A percentile compares a stretch with the other conserved stretches of the same genome.
phyloP scores from a whole-genome alignment of 2,113 vertebrate species.

The Tringa solitaria region DNA sequence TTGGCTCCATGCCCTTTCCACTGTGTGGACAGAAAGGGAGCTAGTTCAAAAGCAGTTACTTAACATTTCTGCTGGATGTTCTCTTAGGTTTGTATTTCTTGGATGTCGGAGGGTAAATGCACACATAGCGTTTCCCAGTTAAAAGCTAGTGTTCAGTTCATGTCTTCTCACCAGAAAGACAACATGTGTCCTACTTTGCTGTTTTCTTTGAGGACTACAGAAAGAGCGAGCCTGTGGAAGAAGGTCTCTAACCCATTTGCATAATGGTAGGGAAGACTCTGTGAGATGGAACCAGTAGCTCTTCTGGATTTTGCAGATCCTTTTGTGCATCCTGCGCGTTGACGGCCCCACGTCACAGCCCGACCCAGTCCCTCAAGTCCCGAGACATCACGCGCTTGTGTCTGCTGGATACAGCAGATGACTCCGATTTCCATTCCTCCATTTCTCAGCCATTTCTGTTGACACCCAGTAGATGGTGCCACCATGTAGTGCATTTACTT shows the following conservation, averaged over 20 bases:
- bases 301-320: neutral
- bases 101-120: neutral
- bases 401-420: neutral
- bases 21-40: neutral
- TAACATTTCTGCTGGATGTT: neutral
- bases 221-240: neutral
- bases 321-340: rapidly evolving
- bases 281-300: neutral
- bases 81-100: neutral
- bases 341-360: rapidly evolving
- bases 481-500: neutral
- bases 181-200: neutral
- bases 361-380: neutral
- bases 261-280: no score
- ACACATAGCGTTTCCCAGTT: neutral
- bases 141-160: neutral
- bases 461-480: constrained; percentile 26
- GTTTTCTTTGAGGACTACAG: neutral
- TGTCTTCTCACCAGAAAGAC: neutral
- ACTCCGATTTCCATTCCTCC: rapidly evolving
- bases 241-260: neutral
- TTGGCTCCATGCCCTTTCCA: neutral
- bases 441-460: neutral
- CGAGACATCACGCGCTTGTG: neutral
- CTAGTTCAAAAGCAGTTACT: neutral